A percentile compares a stretch with the other conserved stretches of the same genome.
Conservation (phyloP, 2,797 vertebrate species). For the Clarias fuscus region DNA sequence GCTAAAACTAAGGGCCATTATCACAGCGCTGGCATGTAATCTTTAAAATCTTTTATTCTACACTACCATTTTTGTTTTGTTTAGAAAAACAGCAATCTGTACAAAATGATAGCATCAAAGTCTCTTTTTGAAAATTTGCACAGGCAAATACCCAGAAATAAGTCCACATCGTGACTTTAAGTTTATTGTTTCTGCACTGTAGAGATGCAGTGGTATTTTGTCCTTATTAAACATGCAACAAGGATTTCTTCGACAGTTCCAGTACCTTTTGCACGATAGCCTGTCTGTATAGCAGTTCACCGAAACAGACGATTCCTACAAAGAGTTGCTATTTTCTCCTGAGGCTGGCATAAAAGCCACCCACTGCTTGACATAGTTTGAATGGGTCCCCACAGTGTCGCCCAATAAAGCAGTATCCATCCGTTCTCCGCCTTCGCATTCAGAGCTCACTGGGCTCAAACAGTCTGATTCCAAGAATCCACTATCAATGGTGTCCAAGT, state of each 20-base stretch:
- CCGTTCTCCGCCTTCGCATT: constrained; percentile 57
- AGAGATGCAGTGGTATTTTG: neutral
- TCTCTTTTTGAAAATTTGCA: neutral
- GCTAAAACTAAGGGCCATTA: neutral
- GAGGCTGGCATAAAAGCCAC: constrained; percentile 61
- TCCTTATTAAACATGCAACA: neutral
- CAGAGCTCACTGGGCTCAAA: constrained; percentile 67
- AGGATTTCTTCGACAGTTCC: neutral
- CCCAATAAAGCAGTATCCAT: constrained; percentile 57
- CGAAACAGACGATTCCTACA: constrained; percentile 30
- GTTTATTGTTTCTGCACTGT: neutral
- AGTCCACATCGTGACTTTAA: neutral
- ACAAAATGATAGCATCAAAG: neutral
- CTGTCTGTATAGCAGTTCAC: constrained; percentile 8
- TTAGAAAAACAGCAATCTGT: neutral
- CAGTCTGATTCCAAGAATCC: constrained; percentile 88
- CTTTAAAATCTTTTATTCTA: neutral
- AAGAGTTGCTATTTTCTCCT: constrained; percentile 49
- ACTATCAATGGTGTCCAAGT: constrained; percentile 91
- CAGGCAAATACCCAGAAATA: neutral
- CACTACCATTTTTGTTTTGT: neutral
- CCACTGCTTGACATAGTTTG: constrained; percentile 80
- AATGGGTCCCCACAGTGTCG: constrained; percentile 58
- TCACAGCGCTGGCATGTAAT: neutral
- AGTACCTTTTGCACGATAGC: neutral